Evolutionary conservation across 2,888 invertebrate species (phyloP), one percentile per base, ranked within the genome.

Genomic region (Pogonocherus hispidulus): DNA sequence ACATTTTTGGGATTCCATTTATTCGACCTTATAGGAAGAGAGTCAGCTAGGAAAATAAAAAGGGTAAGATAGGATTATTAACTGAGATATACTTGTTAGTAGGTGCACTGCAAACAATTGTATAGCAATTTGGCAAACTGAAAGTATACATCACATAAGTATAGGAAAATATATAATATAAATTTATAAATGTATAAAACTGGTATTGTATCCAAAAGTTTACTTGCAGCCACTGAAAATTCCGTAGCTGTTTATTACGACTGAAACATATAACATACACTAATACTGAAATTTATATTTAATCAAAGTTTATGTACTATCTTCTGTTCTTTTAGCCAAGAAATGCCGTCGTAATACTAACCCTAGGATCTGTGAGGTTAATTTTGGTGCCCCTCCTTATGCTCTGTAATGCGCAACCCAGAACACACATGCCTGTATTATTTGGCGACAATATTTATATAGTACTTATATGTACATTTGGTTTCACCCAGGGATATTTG

Each of bases 401-500:
- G 89, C 85, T 94, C 73, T 96, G 97, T 83, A 97, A 98, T 86
- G 93, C 93, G 1, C 92, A 91, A 77, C 94, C 96, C 0, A 88
- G 96, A 63, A 86, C 87, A 60, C 89, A 93, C 82, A 84, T 95
- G 66, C 93, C 94, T 1, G 92, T 94, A 8, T 81, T 94, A 44
- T 93, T 98, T 81, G 86, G 90, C 20, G 98, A 98, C 85, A 86
- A 89, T 76, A 89, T 90, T 79, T 96, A 94, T 81, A 92, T 94
- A 71, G 81, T 91, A 54, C 89, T 97, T 79, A 93, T 95, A 81
- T 86, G 92, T 2, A 71, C 91, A 1, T 95, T 97, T 86, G 92
- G 93, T 0, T 86, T 96, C 73, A 91, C 92, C 68, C 97, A 97
- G 83, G 98, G 98, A 4, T 97, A 97, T 84, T 85, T 97, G 22